Evolutionary conservation across 2,888 invertebrate genomes (phyloP), one percentile per base, ranked within the genome.

Genomic region (Lottia scabra): DNA sequence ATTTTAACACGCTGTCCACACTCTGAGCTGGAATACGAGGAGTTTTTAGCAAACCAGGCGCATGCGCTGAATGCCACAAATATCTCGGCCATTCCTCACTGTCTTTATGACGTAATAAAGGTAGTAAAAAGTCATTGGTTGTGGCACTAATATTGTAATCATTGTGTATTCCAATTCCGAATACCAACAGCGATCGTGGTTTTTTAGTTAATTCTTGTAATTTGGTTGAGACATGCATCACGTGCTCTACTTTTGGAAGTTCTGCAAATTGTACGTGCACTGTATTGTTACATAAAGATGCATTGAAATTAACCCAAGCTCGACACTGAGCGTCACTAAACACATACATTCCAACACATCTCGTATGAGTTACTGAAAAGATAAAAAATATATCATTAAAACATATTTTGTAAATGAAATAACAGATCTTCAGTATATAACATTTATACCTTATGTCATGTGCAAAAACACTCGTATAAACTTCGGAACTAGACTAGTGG

Each of bases 21-120:
- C 46, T 74, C 45, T 75, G 75, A 16, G 45, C 46, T 19, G 56
- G 46, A 23, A 72, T 23, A 12, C 71, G 63, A 8, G 76, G 76
- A 12, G 77, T 70, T 27, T 74, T 77, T 63, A 77, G 30, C 26
- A 77, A 62, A 5, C 77, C 77, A 26, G 75, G 75, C 12, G 77
- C 72, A 48, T 75, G 75, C 6, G 68, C 65, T 30, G 70, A 38
- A 15, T 71, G 63, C 77, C 77, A 77, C 8, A 77, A 45, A n/a
- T 73, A n/a, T 38, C 46, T 69, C 10, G 77, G 77, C 70, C 70
- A 72, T 6, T 43, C 12, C 38, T 68, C 27, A 38, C 30, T 70
- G 10, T 16, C 44, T 15, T 64, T 66, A 2, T 62, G 46, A 23
- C 38, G 6, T 26, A 74, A n/a, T 46, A 74, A 23, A 1, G 71